Evolutionary conservation across 2,797 vertebrate species (phyloP).

Genomic region (Aselliscus stoliczkanus): DNA sequence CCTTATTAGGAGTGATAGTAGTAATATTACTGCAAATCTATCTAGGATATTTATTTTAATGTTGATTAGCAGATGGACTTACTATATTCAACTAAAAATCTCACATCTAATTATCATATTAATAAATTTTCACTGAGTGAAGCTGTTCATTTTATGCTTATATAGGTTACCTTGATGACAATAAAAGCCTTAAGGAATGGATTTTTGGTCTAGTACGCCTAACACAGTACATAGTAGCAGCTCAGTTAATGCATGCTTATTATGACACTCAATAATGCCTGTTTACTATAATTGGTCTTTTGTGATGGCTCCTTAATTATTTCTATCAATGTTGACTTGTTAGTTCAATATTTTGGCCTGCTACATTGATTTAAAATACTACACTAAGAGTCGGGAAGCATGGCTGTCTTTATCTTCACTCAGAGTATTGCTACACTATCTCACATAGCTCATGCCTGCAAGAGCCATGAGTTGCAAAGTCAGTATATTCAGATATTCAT

Average conservation of each 20-base stretch:
- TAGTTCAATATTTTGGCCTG: neutral
- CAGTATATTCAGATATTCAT: neutral
- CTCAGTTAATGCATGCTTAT: neutral
- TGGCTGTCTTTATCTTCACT: neutral
- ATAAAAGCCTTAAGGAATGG: neutral
- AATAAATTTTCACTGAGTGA: neutral
- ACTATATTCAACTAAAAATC: neutral
- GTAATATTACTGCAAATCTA: neutral
- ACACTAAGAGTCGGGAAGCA: neutral
- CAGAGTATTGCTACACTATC: neutral
- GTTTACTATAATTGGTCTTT: neutral
- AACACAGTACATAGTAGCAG: neutral
- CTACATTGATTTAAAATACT: neutral
- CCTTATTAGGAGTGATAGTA: neutral
- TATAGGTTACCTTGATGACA: neutral
- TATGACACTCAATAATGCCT: neutral
- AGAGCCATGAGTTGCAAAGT: neutral
- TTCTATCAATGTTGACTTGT: neutral
- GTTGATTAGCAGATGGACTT: neutral
- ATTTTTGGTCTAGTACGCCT: neutral
- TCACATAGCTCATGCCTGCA: neutral
- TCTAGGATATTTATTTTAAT: neutral
- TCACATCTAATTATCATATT: neutral
- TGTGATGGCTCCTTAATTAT: neutral
- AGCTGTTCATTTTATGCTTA: neutral